phyloP scores from a whole-genome alignment of 2,797 vertebrate species.

The Scomberomorus guttatus region DNA sequence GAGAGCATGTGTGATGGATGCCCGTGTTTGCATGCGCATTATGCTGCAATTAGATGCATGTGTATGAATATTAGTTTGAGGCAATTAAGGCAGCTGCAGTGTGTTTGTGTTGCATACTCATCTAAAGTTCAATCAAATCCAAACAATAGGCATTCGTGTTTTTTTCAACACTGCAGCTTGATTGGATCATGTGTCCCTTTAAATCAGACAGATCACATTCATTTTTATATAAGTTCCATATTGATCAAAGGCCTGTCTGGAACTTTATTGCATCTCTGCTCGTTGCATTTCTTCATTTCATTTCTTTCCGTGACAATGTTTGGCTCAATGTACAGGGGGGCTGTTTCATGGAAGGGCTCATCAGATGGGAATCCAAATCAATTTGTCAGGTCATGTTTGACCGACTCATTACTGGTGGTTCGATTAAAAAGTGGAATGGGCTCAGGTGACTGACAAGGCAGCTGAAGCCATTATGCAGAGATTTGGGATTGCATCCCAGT shows the following conservation, averaged over 20 bases:
- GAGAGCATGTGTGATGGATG: conserved; percentile 9
- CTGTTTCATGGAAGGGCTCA: conserved; percentile 60
- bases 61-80: conserved; percentile 45
- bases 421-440: conserved; percentile 74
- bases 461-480: conserved; percentile 81
- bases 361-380: conserved; percentile 84
- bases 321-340: conserved; percentile 52
- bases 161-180: conserved; percentile 20
- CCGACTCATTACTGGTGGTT: conserved; percentile 77
- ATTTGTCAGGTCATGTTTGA: conserved; percentile 84
- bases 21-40: conserved; percentile 17
- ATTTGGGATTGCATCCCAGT: conserved; percentile 77
- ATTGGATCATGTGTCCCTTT: conserved; percentile 48
- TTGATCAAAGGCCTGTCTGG: conserved; percentile 66
- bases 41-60: conserved; percentile 43
- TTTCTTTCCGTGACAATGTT: conserved; percentile 61
- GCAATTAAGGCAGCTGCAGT: conserved; percentile 29
- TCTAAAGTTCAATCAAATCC: conserved; percentile 36
- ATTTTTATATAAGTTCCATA: conserved; percentile 46
- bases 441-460: conserved; percentile 84
- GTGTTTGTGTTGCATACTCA: conserved; percentile 9
- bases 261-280: conserved; percentile 70
- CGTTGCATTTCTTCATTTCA: conserved; percentile 74
- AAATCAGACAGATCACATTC: conserved; percentile 47
- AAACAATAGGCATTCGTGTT: conserved; percentile 5